Conservation (phyloP, 2,797 vertebrate genomes). For the Gobio occitaniae region DNA sequence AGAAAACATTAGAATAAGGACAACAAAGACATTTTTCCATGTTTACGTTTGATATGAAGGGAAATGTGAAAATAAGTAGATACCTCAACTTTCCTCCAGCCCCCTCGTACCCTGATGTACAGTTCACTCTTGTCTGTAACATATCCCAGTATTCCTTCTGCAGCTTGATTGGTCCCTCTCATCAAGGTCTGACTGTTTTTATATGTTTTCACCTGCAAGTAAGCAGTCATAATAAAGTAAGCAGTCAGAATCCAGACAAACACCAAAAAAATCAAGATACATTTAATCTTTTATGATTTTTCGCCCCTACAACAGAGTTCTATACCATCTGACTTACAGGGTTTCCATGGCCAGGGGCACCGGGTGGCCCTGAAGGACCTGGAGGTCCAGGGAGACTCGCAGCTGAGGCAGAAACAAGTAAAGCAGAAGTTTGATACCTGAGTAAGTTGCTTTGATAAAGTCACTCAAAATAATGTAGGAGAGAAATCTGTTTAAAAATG, state of each 20-base stretch:
- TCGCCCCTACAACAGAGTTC: not conserved
- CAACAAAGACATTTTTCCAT: not conserved
- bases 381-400: conserved; percentile 85
- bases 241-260: conserved; percentile 3
- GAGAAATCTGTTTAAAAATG: not conserved
- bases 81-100: conserved; percentile 92
- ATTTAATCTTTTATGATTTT: conserved; percentile 1
- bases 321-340: conserved; percentile 76
- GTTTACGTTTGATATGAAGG: not conserved
- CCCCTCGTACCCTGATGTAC: conserved; percentile 83
- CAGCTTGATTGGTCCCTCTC: conserved; percentile 77
- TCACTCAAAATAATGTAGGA: not conserved
- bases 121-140: conserved; percentile 85
- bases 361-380: conserved; percentile 88
- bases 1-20: not conserved
- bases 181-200: conserved; percentile 79
- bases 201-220: conserved; percentile 81
- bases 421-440: not conserved
- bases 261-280: not conserved
- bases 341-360: conserved; percentile 80
- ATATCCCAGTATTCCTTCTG: conserved; percentile 87
- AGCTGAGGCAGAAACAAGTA: conserved; percentile 63
- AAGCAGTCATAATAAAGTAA: conserved; percentile 23
- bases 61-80: not conserved
- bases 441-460: not conserved